A percentile compares a stretch with the other conserved stretches of the same genome.
Evolutionary conservation across 2,113 vertebrate species (phyloP).

Genomic region (Pogona vitticeps): DNA sequence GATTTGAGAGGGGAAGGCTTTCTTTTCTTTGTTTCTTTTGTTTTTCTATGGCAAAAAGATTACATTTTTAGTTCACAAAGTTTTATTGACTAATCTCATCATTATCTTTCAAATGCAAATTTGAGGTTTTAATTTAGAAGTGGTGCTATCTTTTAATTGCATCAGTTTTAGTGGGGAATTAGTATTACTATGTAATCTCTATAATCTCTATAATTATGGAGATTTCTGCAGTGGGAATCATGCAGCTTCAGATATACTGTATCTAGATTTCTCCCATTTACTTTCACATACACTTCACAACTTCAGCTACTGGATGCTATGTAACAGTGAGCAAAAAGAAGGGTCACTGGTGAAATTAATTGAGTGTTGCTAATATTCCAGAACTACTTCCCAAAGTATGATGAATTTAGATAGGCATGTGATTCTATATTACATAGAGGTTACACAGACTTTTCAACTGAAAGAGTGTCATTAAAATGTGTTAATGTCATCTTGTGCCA

Average conservation of each 20-base stretch:
- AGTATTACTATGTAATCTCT: constrained; percentile 73
- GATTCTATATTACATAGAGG: not conserved
- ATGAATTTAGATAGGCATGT: constrained; percentile 30
- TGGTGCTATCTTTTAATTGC: constrained; percentile 76
- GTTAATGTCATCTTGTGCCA: not conserved
- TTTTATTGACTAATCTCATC: constrained; percentile 75
- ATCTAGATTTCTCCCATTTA: constrained; percentile 56
- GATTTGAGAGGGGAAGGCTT: not conserved
- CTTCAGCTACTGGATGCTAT: constrained; percentile 48
- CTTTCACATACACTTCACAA: constrained; percentile 54
- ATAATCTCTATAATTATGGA: constrained; percentile 72
- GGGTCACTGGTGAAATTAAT: constrained; percentile 13
- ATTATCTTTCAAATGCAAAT: constrained; percentile 76
- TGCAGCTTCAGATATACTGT: constrained; percentile 59
- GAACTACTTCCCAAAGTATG: constrained; percentile 41
- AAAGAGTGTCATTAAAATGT: constrained; percentile 1
- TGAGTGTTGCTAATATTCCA: constrained; percentile 6
- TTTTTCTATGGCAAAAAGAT: constrained; percentile 51
- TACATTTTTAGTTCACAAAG: constrained; percentile 63
- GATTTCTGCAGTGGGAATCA: constrained; percentile 69
- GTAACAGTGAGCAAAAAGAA: constrained; percentile 36
- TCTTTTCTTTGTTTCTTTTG: constrained; percentile 39
- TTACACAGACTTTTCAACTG: constrained; percentile 19
- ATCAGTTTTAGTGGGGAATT: constrained; percentile 73
- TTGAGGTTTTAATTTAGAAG: constrained; percentile 71